phyloP scores from a whole-genome alignment of 2,113 vertebrate genomes.

The Pica pica region DNA sequence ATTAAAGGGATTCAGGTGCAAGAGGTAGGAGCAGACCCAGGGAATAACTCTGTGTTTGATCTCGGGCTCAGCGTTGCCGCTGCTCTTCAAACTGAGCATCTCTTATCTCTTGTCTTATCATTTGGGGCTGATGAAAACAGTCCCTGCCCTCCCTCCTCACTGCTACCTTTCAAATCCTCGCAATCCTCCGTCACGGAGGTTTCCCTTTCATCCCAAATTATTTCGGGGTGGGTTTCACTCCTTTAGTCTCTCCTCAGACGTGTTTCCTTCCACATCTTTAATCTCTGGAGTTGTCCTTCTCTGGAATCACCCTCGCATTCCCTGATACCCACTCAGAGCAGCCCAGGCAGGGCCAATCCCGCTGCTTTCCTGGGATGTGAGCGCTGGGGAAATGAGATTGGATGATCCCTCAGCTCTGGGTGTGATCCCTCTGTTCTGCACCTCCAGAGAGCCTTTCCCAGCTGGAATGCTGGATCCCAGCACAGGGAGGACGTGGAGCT shows the following conservation, averaged over 20 bases:
- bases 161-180: conserved; percentile 15
- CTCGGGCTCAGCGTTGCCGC: background rate
- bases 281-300: conserved; percentile 15
- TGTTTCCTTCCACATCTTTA: conserved; percentile 16
- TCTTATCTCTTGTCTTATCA: conserved; percentile 32
- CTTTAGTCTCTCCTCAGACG: conserved; percentile 43
- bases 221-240: conserved; percentile 3
- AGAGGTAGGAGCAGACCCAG: background rate
- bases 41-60: background rate
- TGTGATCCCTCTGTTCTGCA: background rate
- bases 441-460: background rate
- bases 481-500: background rate
- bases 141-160: conserved; percentile 1
- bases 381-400: background rate
- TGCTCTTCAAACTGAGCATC: conserved; percentile 1
- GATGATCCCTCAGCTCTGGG: background rate
- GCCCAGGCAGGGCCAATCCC: background rate
- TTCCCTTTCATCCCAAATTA: conserved; percentile 3
- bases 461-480: background rate
- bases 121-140: conserved; percentile 8
- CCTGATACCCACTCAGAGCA: background rate
- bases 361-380: background rate
- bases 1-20: background rate
- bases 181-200: background rate
- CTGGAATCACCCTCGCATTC: background rate